Conservation (phyloP, 2,888 invertebrate genomes). For the Drosophila hawaiiensis region DNA sequence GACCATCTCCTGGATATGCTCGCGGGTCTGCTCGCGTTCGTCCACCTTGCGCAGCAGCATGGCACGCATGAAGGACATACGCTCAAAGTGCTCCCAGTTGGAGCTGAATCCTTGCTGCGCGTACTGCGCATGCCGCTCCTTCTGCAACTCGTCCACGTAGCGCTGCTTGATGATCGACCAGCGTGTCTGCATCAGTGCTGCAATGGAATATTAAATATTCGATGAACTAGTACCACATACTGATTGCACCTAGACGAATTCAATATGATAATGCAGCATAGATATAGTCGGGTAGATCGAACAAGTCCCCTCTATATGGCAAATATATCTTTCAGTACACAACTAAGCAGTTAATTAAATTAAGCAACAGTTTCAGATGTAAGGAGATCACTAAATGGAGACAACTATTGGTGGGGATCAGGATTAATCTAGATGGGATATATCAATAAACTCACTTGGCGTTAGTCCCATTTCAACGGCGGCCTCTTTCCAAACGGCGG, state of each 20-base stretch:
- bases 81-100: constrained; percentile 83
- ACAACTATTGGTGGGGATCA: no score
- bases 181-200: constrained; percentile 82
- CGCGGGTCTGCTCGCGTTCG: constrained; percentile 83
- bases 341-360: not conserved
- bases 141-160: constrained; percentile 82
- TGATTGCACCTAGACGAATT: not conserved
- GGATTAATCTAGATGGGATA: not conserved
- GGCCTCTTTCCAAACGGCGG: constrained; percentile 83
- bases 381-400: no score
- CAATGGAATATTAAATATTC: not conserved
- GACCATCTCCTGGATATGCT: constrained; percentile 83
- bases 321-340: not conserved
- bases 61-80: constrained; percentile 83
- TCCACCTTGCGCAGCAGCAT: constrained; percentile 81
- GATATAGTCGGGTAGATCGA: not conserved
- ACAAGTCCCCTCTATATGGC: not conserved
- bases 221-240: not conserved
- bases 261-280: not conserved
- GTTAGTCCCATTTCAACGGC: constrained; percentile 81
- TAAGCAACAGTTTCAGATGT: not conserved
- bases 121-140: constrained; percentile 81
- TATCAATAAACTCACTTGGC: constrained; percentile 74
- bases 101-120: constrained; percentile 79
- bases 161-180: constrained; percentile 83